Conservation (phyloP, 1,140 invertebrate genomes). For the Halesus radiatus region DNA sequence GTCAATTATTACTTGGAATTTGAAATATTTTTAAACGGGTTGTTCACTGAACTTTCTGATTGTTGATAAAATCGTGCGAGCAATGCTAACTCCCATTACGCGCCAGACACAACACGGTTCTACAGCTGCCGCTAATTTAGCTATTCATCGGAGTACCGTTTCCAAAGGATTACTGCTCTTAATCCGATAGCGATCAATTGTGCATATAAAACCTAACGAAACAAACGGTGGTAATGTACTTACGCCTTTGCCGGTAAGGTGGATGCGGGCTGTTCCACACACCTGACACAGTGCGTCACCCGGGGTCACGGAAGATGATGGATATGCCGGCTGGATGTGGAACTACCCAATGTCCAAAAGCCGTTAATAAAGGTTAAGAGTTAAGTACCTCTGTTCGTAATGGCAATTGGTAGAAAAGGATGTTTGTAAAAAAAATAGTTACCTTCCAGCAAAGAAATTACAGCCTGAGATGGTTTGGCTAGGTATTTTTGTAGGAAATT, state of each 20-base stretch:
- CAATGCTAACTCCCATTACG: background rate
- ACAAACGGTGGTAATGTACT: conserved; percentile 2
- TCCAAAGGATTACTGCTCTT: conserved; percentile 27
- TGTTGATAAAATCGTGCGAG: background rate
- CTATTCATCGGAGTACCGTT: background rate
- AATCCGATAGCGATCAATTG: conserved; percentile 40
- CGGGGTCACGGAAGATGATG: conserved; percentile 20
- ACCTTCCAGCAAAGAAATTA: too few species aligned
- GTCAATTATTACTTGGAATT: background rate
- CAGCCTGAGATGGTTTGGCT: too few species aligned
- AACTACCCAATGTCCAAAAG: background rate
- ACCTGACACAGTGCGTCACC: conserved; percentile 30
- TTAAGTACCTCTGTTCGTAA: background rate
- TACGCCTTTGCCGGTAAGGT: background rate
- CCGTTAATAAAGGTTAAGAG: background rate
- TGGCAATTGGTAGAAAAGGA: background rate
- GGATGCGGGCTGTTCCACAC: conserved; percentile 15
- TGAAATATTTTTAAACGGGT: background rate
- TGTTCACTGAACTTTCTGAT: background rate
- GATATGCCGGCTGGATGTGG: background rate
- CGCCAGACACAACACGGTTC: background rate
- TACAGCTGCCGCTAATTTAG: background rate
- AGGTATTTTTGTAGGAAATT: too few species aligned
- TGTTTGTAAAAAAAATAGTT: background rate
- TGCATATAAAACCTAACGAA: conserved; percentile 36